Conservation (phyloP, 2,888 invertebrate species). For the Drosophila mulleri region DNA sequence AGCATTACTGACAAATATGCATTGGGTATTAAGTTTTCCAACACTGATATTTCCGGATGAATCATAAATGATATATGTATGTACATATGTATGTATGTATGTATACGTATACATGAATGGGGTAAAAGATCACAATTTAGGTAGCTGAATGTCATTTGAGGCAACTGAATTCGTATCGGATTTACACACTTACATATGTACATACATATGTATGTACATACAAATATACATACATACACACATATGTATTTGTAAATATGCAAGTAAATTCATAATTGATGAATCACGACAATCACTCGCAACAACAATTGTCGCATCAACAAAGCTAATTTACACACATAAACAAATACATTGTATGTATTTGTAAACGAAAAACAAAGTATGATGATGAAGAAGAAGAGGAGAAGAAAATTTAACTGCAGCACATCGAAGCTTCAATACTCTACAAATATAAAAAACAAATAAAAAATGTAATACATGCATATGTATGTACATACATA, state of each 20-base stretch:
- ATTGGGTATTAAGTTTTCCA: not conserved
- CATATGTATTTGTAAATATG: conserved; percentile 1
- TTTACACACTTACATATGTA: not conserved
- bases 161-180: conserved; percentile 30
- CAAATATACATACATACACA: not conserved
- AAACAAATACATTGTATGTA: conserved; percentile 2
- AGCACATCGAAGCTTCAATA: not conserved
- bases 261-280: conserved; percentile 59
- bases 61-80: not conserved
- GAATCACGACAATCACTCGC: conserved; percentile 48
- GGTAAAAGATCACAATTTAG: conserved; percentile 1
- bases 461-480: too few relatives aligned
- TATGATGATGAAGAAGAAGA: conserved; percentile 2
- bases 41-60: not conserved
- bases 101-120: not conserved
- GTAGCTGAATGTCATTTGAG: conserved; percentile 18
- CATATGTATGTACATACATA: too few relatives aligned
- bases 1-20: not conserved
- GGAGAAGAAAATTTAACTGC: not conserved
- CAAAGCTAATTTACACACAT: conserved; percentile 36
- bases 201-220: not conserved
- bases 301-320: conserved; percentile 25
- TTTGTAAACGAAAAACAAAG: conserved; percentile 19
- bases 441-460: not conserved
- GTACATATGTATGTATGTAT: too few relatives aligned